Evolutionary conservation across 2,113 vertebrate genomes (phyloP).

Genomic region (Astatotilapia flaviijosephi): DNA sequence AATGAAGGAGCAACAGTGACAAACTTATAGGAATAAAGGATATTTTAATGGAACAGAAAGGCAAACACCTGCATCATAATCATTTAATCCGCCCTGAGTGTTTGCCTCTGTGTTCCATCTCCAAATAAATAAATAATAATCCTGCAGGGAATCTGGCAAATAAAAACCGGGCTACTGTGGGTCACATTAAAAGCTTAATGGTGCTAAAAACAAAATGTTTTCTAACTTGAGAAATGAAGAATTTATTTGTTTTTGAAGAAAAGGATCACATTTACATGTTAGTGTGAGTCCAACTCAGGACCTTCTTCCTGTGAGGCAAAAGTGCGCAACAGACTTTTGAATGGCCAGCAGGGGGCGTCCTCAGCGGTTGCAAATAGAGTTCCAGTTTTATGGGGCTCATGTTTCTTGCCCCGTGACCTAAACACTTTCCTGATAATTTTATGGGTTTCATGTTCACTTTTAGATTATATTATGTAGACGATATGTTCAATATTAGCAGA

Average conservation of each 20-base stretch:
- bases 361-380: fast-evolving
- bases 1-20: neutral
- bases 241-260: neutral
- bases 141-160: neutral
- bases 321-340: neutral
- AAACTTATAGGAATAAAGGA: neutral
- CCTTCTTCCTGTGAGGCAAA: neutral
- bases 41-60: neutral
- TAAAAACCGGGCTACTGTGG: neutral
- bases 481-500: neutral
- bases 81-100: neutral
- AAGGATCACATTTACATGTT: neutral
- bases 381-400: neutral
- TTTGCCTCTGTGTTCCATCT: neutral
- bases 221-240: neutral
- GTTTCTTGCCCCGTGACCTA: fast-evolving
- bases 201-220: neutral
- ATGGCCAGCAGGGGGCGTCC: neutral
- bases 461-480: neutral
- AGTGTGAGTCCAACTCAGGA: neutral
- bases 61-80: neutral
- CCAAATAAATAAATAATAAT: neutral
- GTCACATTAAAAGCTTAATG: neutral
- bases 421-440: neutral
- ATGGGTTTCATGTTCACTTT: neutral